Percentiles rank a stretch among this genome's conserved stretches.
Evolutionary conservation across 1,140 invertebrate genomes (phyloP).

Genomic region (Drosophila nannoptera): DNA sequence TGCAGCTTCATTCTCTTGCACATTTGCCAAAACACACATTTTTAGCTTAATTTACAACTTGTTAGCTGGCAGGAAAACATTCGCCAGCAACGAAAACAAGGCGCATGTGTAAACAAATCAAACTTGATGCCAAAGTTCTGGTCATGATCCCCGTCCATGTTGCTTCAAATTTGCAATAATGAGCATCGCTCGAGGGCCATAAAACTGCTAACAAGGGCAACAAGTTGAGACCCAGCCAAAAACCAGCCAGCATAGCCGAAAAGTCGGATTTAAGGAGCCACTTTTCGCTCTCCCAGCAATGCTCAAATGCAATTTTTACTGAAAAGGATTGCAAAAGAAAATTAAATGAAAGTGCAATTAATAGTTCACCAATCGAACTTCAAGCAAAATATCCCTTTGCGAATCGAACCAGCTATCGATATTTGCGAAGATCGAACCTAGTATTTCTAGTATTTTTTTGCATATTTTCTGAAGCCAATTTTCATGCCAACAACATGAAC

Average conservation of each 20-base stretch:
- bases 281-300: conserved; percentile 21
- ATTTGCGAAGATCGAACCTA: too few relatives aligned
- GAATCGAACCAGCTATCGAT: too few relatives aligned
- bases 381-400: too few relatives aligned
- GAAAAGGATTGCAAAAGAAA: too few relatives aligned
- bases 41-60: conserved; percentile 76
- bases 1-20: conserved; percentile 32
- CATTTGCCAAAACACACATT: conserved; percentile 71
- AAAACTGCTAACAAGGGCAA: conserved; percentile 49
- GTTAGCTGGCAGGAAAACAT: conserved; percentile 70
- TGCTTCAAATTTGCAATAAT: conserved; percentile 67
- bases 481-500: not conserved
- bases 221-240: conserved; percentile 50
- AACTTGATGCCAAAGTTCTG: conserved; percentile 65
- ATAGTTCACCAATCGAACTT: not conserved
- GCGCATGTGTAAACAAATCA: conserved; percentile 72
- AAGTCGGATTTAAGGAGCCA: conserved; percentile 45
- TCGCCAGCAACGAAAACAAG: conserved; percentile 51
- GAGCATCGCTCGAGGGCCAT: conserved; percentile 55
- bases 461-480: conserved; percentile 4
- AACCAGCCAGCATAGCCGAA: conserved; percentile 16
- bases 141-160: conserved; percentile 25
- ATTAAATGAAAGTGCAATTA: not conserved
- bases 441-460: not conserved
- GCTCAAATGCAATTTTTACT: conserved; percentile 9